Evolutionary conservation across 2,797 vertebrate genomes (phyloP), one percentile per base, ranked within the genome.

Genomic region (Trichosurus vulpecula): DNA sequence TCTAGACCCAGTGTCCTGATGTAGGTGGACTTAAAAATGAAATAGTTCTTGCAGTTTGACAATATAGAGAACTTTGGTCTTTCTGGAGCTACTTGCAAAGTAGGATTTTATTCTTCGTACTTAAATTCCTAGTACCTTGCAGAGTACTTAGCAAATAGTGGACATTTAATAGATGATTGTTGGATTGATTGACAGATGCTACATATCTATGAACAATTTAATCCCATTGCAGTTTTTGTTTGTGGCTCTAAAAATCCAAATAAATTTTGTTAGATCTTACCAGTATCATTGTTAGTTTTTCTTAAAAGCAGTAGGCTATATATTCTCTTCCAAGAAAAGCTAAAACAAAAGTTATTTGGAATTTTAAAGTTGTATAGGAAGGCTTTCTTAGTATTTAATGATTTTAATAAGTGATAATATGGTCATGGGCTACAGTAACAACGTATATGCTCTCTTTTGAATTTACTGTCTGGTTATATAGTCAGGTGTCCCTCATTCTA

Each of bases 41-140:
- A 94, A 11, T 91, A 16, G 91, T 57, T 91, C 19, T 52, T 54
- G 41, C 54, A 10, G 22, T 90, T 61, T 96, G 41, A 81, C 51
- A 94, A 35, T 81, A 31, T 9, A 41, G n/a, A 57, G 9, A 95
- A 52, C 92, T 95, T 94, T 12, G 92, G 11, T 92, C 51, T 81
- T 22, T 95, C 52, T 16, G 55, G 31, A 81, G 95, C 58, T 74
- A 93, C 92, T 90, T 51, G 12, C 91, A 92, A 29, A 90, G 0
- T 30, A 92, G 58, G n/a, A 92, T 96, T 96, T 93, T 19, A 90
- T 81, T 81, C 56, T 95, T 96, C 94, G 81, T 89, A 96, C 91
- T 97, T 55, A n/a, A 91, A 87, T 53, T 22, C n/a, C 3, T 41
- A 74, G 8, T n/a, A 74, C 16, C 19, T 74, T 81, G 8, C 41